Base-by-base conservation (phyloP, 2,888 invertebrate genomes). In the Ferdinandea cuprea region DNA sequence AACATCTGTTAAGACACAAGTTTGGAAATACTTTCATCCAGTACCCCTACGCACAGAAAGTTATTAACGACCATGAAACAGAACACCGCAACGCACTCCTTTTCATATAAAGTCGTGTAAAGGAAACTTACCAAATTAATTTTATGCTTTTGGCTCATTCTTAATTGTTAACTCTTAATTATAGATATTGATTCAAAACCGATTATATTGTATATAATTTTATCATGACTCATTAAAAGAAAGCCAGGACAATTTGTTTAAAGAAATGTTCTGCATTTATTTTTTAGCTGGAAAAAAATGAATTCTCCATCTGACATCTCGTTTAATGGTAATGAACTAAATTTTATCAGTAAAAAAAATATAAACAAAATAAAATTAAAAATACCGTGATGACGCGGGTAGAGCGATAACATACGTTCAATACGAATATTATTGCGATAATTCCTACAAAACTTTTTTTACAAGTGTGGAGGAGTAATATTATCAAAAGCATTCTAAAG, bases 401-500 rank as follows among this genome's bases (percentile, higher is more conserved):
- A 35, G 35, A 25, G 7, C 2, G 7, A 35, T 35, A 35, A 35
- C 7, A 35, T 4, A 2, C 4, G 4, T 8, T 25, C 25, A 3
- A 25, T 25, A 25, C 25, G 3, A 5, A 25, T 25, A 3, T 25
- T 5, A 25, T 5, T 25, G 44, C 48, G 71, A 52, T 61, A 61
- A 72, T 61, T 72, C 44, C 25, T 25, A 2, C 25, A n/a, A n/a
- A n/a, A n/a, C n/a, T n/a, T n/a, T n/a, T n/a, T n/a, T n/a, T n/a
- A 19, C 40, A 48, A 69, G 50, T 48, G 11, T 3, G 5, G 9
- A 11, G 3, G 35, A 19, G 46, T 42, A n/a, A n/a, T n/a, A n/a
- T n/a, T n/a, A 15, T 28, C 37, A 35, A 21, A 68, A 68, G 11
- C 28, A 37, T 65, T 73, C 63, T 73, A 35, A n/a, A 63, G 44